phyloP scores from a whole-genome alignment of 2,113 vertebrate genomes.

The Thunnus thynnus region DNA sequence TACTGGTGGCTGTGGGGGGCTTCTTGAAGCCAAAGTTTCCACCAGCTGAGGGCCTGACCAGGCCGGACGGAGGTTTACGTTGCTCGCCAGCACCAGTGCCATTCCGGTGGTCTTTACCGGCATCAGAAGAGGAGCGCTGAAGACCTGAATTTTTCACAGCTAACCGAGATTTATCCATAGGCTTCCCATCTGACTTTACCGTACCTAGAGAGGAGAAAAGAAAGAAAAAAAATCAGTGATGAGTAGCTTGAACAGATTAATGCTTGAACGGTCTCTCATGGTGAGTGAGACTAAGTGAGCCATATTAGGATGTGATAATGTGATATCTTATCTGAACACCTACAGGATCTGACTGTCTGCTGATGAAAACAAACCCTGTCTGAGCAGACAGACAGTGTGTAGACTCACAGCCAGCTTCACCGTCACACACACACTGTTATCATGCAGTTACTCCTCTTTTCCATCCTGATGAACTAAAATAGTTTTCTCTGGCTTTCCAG shows the following conservation, averaged over 20 bases:
- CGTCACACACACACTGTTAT: constrained; percentile 58
- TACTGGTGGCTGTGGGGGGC: constrained; percentile 83
- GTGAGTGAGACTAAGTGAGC: constrained; percentile 52
- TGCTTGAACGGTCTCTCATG: neutral
- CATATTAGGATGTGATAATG: constrained; percentile 57
- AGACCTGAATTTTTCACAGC: constrained; percentile 90
- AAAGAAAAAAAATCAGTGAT: constrained; percentile 16
- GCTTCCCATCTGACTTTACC: constrained; percentile 83
- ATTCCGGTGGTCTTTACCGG: constrained; percentile 89
- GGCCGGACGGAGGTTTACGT: constrained; percentile 94
- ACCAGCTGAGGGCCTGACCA: constrained; percentile 89
- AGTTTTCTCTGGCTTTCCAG: constrained; percentile 64
- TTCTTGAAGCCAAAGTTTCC: constrained; percentile 96
- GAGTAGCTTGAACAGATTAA: constrained; percentile 33
- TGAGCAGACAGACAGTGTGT: constrained; percentile 40
- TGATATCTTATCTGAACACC: constrained; percentile 71
- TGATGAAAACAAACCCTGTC: constrained; percentile 62
- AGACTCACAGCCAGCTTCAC: constrained; percentile 50
- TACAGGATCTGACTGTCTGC: constrained; percentile 63
- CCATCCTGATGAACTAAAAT: constrained; percentile 73
- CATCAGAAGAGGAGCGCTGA: constrained; percentile 95
- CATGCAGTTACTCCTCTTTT: constrained; percentile 74
- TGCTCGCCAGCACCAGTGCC: constrained; percentile 81
- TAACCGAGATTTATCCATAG: constrained; percentile 90
- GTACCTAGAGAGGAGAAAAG: constrained; percentile 53